Conservation (phyloP, 2,797 vertebrate species). For the Scleropages formosus region DNA sequence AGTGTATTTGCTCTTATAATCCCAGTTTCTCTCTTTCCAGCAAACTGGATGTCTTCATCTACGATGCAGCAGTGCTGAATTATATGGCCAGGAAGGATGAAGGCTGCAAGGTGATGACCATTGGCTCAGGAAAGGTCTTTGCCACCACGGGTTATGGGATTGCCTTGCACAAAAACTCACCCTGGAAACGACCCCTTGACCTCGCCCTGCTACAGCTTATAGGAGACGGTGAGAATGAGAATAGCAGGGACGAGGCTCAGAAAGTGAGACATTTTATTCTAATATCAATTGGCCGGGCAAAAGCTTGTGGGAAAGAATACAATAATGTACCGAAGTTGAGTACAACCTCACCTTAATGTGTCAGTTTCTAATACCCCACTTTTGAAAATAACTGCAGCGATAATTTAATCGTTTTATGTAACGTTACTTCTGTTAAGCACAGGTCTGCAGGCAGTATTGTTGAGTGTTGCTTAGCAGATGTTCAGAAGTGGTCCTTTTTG, state of each 20-base stretch:
- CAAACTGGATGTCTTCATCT: constrained; percentile 91
- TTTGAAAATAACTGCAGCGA: no score
- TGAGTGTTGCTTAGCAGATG: no score
- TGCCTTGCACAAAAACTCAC: constrained; percentile 85
- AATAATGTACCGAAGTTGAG: no score
- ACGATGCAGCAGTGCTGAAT: constrained; percentile 87
- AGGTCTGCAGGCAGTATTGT: no score
- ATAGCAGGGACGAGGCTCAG: not conserved
- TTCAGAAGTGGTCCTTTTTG: no score
- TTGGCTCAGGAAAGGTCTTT: constrained; percentile 87
- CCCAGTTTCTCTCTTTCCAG: constrained; percentile 53
- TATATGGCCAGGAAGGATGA: constrained; percentile 92
- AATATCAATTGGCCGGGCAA: not conserved
- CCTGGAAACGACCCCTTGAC: constrained; percentile 86
- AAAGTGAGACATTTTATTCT: not conserved
- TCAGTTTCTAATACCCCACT: no score
- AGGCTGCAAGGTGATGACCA: constrained; percentile 91
- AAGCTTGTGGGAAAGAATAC: no score
- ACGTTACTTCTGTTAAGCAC: no score
- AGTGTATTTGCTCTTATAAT: not conserved
- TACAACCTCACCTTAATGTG: no score
- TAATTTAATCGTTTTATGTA: no score
- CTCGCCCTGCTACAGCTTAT: constrained; percentile 86
- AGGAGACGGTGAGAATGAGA: constrained; percentile 75
- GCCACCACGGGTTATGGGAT: constrained; percentile 89